These are phyloP conservation scores for Thereva nobilitata DNA, from an alignment of 2,888 invertebrate genomes.

Conservation along the genomic window DNA sequence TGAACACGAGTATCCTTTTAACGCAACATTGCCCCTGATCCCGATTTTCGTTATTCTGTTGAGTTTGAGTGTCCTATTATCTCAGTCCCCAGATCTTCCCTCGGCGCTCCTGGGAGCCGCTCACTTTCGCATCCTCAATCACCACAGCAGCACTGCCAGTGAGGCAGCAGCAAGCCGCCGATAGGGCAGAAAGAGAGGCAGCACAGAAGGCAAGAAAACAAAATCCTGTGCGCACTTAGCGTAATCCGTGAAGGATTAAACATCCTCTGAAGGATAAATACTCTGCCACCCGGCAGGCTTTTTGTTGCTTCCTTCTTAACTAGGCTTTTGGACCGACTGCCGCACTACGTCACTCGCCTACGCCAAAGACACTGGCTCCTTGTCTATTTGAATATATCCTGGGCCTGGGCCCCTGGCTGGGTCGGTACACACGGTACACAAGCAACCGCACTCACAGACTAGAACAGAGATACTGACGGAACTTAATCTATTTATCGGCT, in stretches of 20 bases:
- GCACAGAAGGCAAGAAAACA: constrained; percentile 38
- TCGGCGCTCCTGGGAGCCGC: neutral
- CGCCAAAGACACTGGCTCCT: constrained; percentile 13
- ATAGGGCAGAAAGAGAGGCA: constrained; percentile 22
- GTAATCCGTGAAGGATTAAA: constrained; percentile 43
- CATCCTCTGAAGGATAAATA: constrained; percentile 37
- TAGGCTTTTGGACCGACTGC: constrained; percentile 32
- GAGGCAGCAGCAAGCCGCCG: constrained; percentile 22
- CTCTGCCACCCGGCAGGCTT: constrained; percentile 23
- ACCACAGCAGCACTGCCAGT: neutral
- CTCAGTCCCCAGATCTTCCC: neutral
- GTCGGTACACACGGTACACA: constrained; percentile 10
- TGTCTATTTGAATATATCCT: constrained; percentile 33
- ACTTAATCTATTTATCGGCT: constrained; percentile 43
- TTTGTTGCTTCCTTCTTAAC: constrained; percentile 7
- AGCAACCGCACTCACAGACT: constrained; percentile 14
- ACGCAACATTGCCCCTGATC: constrained; percentile 43
- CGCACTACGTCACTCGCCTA: constrained; percentile 33
- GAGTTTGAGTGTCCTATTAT: constrained; percentile 18
- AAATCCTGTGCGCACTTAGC: constrained; percentile 42
- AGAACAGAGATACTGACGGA: constrained; percentile 36
- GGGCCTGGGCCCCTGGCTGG: constrained; percentile 8
- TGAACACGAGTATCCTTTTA: constrained; percentile 44
- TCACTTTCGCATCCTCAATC: constrained; percentile 12
- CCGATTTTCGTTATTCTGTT: constrained; percentile 34